These are phyloP conservation scores for Bemisia tabaci DNA, from an alignment of 1,140 invertebrate genomes.

Conservation along the genomic window DNA sequence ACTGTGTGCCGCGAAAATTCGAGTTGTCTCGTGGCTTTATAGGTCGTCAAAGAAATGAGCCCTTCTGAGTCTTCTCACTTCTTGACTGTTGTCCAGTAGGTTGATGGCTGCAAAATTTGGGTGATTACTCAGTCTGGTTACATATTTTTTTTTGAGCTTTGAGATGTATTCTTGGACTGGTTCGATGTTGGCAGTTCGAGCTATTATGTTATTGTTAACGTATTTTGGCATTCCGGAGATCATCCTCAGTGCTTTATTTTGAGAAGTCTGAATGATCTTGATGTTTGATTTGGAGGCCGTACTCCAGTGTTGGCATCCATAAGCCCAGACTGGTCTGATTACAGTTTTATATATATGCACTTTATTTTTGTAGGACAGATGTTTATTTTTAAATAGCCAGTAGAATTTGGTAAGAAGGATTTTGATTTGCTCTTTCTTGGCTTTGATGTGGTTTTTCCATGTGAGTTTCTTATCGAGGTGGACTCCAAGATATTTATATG, in stretches of 20 bases:
- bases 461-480: background rate
- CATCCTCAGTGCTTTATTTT: conserved; percentile 2
- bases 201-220: background rate
- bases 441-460: background rate
- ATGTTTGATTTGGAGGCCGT: conserved; percentile 22
- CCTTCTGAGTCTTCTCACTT: no score
- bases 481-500: conserved; percentile 6
- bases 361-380: conserved; percentile 23
- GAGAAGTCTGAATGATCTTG: conserved; percentile 17
- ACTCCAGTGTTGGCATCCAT: conserved; percentile 27
- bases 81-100: no score
- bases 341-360: conserved; percentile 23
- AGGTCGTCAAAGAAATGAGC: no score
- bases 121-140: no score
- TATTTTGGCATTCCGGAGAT: background rate
- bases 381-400: conserved; percentile 19
- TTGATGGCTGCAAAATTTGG: no score
- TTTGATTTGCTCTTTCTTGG: background rate
- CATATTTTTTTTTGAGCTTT: no score
- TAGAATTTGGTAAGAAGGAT: background rate
- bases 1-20: no score
- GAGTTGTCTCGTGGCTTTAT: no score
- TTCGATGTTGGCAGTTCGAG: no score
- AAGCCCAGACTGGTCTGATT: conserved; percentile 26
- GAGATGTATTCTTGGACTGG: no score